A percentile compares a stretch with the other conserved stretches of the same genome.
Evolutionary conservation across 2,888 invertebrate genomes (phyloP).

Genomic region (Lycocerus yunnanus): DNA sequence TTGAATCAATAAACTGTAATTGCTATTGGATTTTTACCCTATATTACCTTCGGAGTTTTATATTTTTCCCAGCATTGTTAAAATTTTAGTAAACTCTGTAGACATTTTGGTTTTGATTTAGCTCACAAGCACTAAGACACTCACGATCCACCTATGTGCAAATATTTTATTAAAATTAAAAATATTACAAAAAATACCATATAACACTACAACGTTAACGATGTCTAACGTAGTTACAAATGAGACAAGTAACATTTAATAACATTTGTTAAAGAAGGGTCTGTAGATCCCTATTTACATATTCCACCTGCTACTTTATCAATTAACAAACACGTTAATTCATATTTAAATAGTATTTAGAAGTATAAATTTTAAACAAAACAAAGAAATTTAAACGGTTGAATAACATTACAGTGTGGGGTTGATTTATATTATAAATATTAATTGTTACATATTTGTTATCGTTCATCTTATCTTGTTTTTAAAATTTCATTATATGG

Average conservation of each 20-base stretch:
- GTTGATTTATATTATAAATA: neutral
- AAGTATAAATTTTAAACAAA: neutral
- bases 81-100: neutral
- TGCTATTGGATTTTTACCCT: no score
- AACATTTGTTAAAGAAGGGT: neutral
- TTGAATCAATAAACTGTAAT: neutral
- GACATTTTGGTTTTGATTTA: neutral
- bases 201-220: neutral
- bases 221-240: neutral
- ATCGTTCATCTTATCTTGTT: neutral
- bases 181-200: neutral
- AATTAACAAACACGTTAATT: neutral
- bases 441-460: neutral
- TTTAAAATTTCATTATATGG: neutral
- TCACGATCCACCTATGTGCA: neutral
- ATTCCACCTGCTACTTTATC: neutral
- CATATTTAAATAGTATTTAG: neutral
- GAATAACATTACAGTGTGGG: neutral
- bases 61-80: neutral
- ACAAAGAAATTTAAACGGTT: neutral
- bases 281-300: neutral
- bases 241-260: neutral
- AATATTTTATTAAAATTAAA: neutral
- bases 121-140: neutral
- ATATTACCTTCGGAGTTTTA: neutral